Conservation (phyloP, 2,113 vertebrate species). For the Archocentrus centrarchus region DNA sequence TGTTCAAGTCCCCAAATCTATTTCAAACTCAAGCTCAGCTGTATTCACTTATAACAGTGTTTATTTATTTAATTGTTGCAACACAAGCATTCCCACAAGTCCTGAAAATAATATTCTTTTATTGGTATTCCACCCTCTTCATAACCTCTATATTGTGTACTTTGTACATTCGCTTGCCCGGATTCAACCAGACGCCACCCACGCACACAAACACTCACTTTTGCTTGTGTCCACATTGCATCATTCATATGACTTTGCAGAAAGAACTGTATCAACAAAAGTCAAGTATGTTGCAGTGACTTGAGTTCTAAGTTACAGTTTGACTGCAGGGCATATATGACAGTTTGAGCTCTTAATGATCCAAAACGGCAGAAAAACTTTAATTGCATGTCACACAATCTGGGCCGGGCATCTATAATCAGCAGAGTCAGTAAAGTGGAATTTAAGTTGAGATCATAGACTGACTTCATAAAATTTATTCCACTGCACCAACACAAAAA, state of each 20-base stretch:
- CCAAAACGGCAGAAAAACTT: neutral
- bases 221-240: constrained; percentile 50
- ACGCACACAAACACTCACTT: constrained; percentile 33
- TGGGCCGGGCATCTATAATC: neutral
- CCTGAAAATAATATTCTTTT: constrained; percentile 46
- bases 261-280: constrained; percentile 26
- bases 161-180: constrained; percentile 21
- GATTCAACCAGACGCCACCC: constrained; percentile 9
- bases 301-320: constrained; percentile 4
- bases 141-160: constrained; percentile 42
- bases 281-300: neutral
- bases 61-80: constrained; percentile 49
- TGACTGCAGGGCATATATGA: neutral
- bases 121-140: constrained; percentile 1
- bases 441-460: neutral
- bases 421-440: neutral
- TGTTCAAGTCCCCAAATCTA: neutral
- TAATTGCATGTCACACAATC: neutral
- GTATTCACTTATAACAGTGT: constrained; percentile 2
- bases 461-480: constrained; percentile 3
- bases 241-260: constrained; percentile 21
- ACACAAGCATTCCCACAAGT: constrained; percentile 13
- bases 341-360: constrained; percentile 19
- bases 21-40: constrained; percentile 8
- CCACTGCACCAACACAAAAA: neutral